Evolutionary conservation across 92 coral and sea anemone genomes (phyloP), one percentile per base, ranked within the genome.

Genomic region (Actinernus sp.): DNA sequence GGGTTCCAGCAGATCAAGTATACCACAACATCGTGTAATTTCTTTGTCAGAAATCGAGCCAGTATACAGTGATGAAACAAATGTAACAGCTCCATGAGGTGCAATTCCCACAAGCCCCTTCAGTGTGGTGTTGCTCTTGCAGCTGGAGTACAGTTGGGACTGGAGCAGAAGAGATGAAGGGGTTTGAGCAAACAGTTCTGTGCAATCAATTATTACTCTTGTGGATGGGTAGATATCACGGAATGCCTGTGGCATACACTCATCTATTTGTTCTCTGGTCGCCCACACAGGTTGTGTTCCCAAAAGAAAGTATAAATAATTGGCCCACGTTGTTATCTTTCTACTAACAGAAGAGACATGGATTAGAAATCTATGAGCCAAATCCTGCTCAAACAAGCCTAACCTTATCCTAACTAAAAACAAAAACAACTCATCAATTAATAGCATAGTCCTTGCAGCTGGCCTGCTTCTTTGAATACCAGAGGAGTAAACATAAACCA

Each of bases 181-280:
- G 9, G 79, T 80, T 45, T 74, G 66, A 13, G 73, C 77, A 58
- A 58, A 74, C 13, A 87, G 61, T 53, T 81, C 88, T 20, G 85
- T 81, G 57, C 93, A 87, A 43, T 81, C 86, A 12, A 81, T 49
- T 38, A 81, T 82, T 11, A 88, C 88, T 45, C 85, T 22, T 5
- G 78, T 53, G 1, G 27, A 16, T 20, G 76, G 61, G 47, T 55
- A 76, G 14, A 44, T 24, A 1, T 48, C 31, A 24, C 57, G 19
- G 25, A 76, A 76, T 14, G 57, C 73, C 38, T 26, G 49, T 29
- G 84, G 64, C 84, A 55, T 76, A 17, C 40, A 19, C 3, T 30
- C 24, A 39, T 53, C 55, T n/a, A 68, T 38, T 43, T 59, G 25
- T n/a, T 51, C 34, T 24, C 52, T 38, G 26, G 64, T 49, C 54